Evolutionary conservation across 2,113 vertebrate genomes (phyloP), one percentile per base, ranked within the genome.

Genomic region (Ciconia stormi): DNA sequence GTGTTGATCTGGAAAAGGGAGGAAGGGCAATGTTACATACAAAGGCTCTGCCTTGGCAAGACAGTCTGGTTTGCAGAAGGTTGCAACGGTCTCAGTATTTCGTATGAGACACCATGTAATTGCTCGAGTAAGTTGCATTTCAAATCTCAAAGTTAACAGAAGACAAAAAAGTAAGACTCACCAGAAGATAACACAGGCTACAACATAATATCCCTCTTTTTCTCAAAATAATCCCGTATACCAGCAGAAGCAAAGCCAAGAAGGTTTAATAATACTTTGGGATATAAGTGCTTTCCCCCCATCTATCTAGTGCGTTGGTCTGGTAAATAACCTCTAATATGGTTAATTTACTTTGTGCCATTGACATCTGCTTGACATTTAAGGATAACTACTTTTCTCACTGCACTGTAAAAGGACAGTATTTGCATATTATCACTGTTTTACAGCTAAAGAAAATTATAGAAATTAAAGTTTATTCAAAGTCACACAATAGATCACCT

Each of bases 161-260:
- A 90, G 40, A 83, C 53, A 94, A 72, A 61, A 90, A 73, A 77
- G 29, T n/a, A 80, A 97, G 84, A 89, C 90, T 96, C 84, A 95
- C 90, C 87, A 1, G 74, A 78, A 71, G 46, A 69, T 71, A 96
- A 78, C 12, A 55, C 59, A 89, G 93, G 89, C 42, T 95, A 92
- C 58, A 92, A 95, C 27, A 67, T 8, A 69, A 77, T 13, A 69
- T 26, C 40, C 29, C 16, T 74, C 20, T 21, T 4, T 6, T 9
- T 20, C 62, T 90, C 38, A 63, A 56, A 90, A 80, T 40, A 84
- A 89, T 58, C 56, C 77, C 94, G 56, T 10, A 72, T 20, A 83
- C 50, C 62, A 89, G 72, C 87, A 92, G 90, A 84, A 89, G 90
- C 84, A 87, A 96, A 94, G 80, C 40, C 82, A 94, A 61, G 53